Conservation (phyloP, 2,113 vertebrate genomes). For the Engraulis encrasicolus region DNA sequence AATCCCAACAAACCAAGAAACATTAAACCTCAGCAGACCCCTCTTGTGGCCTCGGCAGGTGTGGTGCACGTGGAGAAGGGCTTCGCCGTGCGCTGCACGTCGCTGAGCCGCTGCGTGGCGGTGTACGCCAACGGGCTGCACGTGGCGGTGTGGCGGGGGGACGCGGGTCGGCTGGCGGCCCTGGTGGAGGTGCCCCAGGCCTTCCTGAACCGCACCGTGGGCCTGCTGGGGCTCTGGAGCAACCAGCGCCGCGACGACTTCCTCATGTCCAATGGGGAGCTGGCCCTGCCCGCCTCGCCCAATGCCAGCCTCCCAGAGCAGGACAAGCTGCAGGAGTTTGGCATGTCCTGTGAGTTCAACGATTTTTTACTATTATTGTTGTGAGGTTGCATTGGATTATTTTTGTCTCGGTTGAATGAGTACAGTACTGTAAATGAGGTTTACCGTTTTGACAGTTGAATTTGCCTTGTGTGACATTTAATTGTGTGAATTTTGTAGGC, state of each 20-base stretch:
- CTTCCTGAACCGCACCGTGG: slow-evolving; percentile 78
- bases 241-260: slow-evolving; percentile 73
- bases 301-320: slow-evolving; percentile 63
- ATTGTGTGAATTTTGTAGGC: too few species aligned
- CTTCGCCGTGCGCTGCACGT: slow-evolving; percentile 72
- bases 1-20: too few species aligned
- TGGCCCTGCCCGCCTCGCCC: slow-evolving; percentile 47
- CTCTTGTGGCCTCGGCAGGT: slow-evolving; percentile 61
- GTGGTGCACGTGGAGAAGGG: slow-evolving; percentile 59
- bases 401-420: too few species aligned
- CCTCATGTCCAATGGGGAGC: slow-evolving; percentile 73
- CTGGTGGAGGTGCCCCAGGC: slow-evolving; percentile 74
- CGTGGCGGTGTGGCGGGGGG: slow-evolving; percentile 66
- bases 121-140: slow-evolving; percentile 75
- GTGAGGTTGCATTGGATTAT: too few species aligned
- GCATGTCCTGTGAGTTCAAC: slow-evolving; percentile 82
- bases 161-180: slow-evolving; percentile 59
- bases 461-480: too few species aligned
- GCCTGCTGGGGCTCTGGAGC: slow-evolving; percentile 80
- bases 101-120: slow-evolving; percentile 60
- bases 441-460: too few species aligned
- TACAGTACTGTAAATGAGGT: too few species aligned
- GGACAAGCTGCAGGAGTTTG: slow-evolving; percentile 70
- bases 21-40: background rate
- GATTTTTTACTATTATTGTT: too few species aligned